A percentile compares a stretch with the other conserved stretches of the same genome.
phyloP scores from a whole-genome alignment of 2,113 vertebrate genomes.

The Brienomyrus longianalis region DNA sequence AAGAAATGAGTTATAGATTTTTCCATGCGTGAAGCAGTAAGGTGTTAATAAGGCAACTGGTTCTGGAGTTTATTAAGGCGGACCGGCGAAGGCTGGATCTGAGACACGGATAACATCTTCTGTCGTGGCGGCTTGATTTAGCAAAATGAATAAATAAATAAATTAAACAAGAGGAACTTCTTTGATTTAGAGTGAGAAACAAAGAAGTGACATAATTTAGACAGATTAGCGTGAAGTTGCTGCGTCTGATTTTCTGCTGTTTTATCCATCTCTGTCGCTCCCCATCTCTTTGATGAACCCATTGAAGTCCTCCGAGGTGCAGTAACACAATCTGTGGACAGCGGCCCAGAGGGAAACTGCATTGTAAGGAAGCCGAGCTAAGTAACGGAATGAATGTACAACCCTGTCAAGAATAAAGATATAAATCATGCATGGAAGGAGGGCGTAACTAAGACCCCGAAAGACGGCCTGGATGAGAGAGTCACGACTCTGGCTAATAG shows the following conservation, averaged over 20 bases:
- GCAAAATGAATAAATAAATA: conserved; percentile 6
- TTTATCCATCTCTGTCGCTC: conserved; percentile 37
- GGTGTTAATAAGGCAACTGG: conserved; percentile 26
- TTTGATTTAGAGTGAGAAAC: conserved; percentile 28
- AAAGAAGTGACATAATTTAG: conserved; percentile 31
- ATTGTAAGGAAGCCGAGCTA: conserved; percentile 4
- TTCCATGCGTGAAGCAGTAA: conserved; percentile 27
- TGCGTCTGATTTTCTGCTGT: conserved; percentile 16
- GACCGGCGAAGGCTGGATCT: conserved; percentile 26
- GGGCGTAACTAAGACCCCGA: not conserved
- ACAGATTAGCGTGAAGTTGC: conserved; percentile 30
- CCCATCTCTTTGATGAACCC: conserved; percentile 27
- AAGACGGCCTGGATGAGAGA: too few relatives aligned
- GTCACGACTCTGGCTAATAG: not conserved
- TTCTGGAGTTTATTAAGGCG: conserved; percentile 20
- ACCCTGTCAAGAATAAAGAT: not conserved
- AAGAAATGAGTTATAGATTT: conserved; percentile 38
- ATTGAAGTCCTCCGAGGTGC: conserved; percentile 26
- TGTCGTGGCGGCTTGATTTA: conserved; percentile 16
- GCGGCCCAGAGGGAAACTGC: conserved; percentile 7
- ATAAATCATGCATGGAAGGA: not conserved
- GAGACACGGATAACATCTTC: conserved; percentile 22
- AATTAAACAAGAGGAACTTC: conserved; percentile 13
- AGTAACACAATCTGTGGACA: not conserved
- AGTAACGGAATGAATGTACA: not conserved